Evolutionary conservation across 2,797 vertebrate genomes (phyloP).

Genomic region (Schizopygopsis malacanthus): DNA sequence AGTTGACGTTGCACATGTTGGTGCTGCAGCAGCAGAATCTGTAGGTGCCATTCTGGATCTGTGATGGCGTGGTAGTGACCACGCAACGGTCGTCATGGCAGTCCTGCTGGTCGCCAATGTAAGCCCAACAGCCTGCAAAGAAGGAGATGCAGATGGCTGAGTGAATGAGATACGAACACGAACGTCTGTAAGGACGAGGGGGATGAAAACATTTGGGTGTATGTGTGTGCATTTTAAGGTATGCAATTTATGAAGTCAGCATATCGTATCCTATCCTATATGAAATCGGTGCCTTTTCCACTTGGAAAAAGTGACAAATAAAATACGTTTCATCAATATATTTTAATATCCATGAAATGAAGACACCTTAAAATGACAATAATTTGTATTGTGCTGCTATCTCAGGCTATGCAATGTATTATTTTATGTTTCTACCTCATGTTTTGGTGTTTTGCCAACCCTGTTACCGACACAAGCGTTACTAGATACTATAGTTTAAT

Average conservation of each 20-base stretch:
- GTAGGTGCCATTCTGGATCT: slow-evolving; percentile 89
- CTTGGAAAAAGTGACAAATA: too few relatives aligned
- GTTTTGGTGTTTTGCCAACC: too few relatives aligned
- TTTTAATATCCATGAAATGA: too few relatives aligned
- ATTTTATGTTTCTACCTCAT: too few relatives aligned
- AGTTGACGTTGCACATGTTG: slow-evolving; percentile 93
- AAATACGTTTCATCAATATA: too few relatives aligned
- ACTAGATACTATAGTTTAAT: too few relatives aligned
- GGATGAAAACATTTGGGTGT: not conserved
- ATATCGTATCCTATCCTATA: too few relatives aligned
- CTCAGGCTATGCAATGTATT: too few relatives aligned
- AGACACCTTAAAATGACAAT: too few relatives aligned
- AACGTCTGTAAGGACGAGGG: not conserved
- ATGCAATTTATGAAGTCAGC: not conserved
- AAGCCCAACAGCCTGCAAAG: slow-evolving; percentile 90
- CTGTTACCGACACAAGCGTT: too few relatives aligned
- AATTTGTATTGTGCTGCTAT: too few relatives aligned
- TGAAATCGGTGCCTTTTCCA: too few relatives aligned
- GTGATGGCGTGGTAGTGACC: slow-evolving; percentile 83
- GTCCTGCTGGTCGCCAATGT: slow-evolving; percentile 86
- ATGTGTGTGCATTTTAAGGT: not conserved
- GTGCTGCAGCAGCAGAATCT: slow-evolving; percentile 94
- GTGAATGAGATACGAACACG: not conserved
- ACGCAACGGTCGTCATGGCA: slow-evolving; percentile 90
- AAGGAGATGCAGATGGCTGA: slow-evolving; percentile 31